phyloP scores from a whole-genome alignment of 2,113 vertebrate species.

The Agapornis roseicollis region DNA sequence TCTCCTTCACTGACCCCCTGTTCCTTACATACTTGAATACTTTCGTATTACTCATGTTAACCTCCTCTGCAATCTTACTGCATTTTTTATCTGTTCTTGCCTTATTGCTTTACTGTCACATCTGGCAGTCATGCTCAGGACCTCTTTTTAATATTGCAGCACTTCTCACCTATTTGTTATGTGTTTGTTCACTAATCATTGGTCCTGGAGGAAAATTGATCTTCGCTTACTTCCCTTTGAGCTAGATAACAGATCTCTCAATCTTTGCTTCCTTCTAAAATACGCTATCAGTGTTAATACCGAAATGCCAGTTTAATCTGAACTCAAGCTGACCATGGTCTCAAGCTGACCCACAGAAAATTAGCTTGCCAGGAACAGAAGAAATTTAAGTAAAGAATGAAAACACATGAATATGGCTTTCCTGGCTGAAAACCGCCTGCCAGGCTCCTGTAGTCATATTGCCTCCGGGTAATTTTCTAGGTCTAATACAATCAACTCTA shows the following conservation, averaged over 20 bases:
- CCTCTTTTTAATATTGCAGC: not conserved
- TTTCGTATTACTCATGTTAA: not conserved
- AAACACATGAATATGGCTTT: not conserved
- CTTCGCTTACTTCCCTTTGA: not conserved
- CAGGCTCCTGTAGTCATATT: not conserved
- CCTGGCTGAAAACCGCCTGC: not conserved
- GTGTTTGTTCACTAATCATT: not conserved
- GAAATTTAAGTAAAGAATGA: not conserved
- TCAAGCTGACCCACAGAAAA: not conserved
- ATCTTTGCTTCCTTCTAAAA: not conserved
- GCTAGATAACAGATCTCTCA: not conserved
- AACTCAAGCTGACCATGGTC: not conserved
- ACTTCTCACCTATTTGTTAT: not conserved
- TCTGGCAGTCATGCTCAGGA: not conserved
- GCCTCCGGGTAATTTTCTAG: not conserved
- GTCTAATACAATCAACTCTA: not conserved
- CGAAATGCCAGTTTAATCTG: not conserved
- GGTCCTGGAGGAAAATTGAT: not conserved
- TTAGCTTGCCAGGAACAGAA: not conserved
- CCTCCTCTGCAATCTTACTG: not conserved
- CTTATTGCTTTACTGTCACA: not conserved
- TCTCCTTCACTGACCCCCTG: not conserved
- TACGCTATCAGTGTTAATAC: not conserved
- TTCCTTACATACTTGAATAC: not conserved
- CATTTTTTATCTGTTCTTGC: not conserved